A percentile compares a stretch with the other conserved stretches of the same genome.
Evolutionary conservation across 1,140 invertebrate species (phyloP).

Genomic region (Dolichoris vasculosae): DNA sequence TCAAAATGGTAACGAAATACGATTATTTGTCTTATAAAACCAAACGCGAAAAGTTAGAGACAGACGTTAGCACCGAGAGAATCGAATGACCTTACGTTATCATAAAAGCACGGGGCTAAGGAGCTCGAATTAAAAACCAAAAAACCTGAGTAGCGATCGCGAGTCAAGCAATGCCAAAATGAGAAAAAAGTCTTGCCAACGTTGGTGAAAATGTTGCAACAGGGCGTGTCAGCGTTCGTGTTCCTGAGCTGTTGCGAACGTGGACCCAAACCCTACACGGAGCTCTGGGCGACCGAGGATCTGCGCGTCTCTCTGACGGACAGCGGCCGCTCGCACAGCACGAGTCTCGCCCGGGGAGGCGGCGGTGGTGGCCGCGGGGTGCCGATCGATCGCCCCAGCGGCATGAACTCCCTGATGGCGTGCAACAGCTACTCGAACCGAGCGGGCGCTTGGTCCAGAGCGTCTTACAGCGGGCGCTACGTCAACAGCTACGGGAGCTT

Average conservation of each 20-base stretch:
- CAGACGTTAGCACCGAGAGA: no score
- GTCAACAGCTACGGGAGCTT: conserved; percentile 77
- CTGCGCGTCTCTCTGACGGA: conserved; percentile 64
- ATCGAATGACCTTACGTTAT: background rate
- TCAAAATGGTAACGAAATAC: background rate
- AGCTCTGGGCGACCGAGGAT: conserved; percentile 62
- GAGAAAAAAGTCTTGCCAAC: no score
- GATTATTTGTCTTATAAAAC: background rate
- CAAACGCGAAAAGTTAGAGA: no score
- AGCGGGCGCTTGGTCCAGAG: conserved; percentile 77
- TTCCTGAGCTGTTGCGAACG: conserved; percentile 69
- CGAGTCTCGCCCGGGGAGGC: conserved; percentile 51
- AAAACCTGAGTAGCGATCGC: no score
- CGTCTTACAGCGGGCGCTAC: conserved; percentile 72
- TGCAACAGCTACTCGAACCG: conserved; percentile 86
- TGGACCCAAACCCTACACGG: conserved; percentile 68
- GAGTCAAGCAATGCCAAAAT: no score
- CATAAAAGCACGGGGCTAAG: no score
- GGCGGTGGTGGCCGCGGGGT: conserved; percentile 34
- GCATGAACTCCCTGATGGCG: conserved; percentile 77
- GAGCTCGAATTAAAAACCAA: no score
- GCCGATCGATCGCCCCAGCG: conserved; percentile 60
- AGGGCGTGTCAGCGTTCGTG: conserved; percentile 69
- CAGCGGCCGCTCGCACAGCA: conserved; percentile 60
- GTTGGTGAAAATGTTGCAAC: conserved; percentile 19